Evolutionary conservation across 2,888 invertebrate species (phyloP).

Genomic region (Conistra vaccinii): DNA sequence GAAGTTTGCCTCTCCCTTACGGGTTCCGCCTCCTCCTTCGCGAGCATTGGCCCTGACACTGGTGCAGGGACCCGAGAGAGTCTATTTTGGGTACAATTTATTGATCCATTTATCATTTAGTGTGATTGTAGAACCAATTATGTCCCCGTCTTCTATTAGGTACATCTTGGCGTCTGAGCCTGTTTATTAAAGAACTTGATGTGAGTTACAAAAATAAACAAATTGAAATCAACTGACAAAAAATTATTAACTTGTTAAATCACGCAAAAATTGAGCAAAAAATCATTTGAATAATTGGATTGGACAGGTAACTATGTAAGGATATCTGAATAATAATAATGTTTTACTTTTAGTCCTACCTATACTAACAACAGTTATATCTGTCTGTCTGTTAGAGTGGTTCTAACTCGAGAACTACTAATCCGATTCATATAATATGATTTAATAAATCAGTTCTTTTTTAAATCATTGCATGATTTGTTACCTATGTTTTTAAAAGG

Average conservation of each 20-base stretch:
- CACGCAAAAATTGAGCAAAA: constrained; percentile 14
- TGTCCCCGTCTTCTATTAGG: neutral
- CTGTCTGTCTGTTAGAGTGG: neutral
- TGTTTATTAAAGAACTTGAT: neutral
- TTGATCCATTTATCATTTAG: neutral
- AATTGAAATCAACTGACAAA: neutral
- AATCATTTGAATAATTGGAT: neutral
- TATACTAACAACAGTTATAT: neutral
- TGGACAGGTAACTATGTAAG: no score
- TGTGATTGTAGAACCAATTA: neutral
- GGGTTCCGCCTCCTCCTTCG: no score
- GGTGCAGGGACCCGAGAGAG: neutral
- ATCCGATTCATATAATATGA: neutral
- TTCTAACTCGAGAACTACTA: neutral
- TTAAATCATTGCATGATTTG: neutral
- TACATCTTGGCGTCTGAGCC: neutral
- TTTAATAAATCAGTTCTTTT: neutral
- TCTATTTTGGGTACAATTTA: neutral
- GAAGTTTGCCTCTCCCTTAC: no score
- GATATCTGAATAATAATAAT: no score
- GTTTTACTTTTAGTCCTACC: no score
- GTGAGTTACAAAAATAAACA: neutral
- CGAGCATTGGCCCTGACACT: neutral
- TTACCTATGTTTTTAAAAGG: no score
- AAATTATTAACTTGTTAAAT: neutral